Evolutionary conservation across 2,797 vertebrate genomes (phyloP), one percentile per base, ranked within the genome.

Genomic region (Alcedo atthis): DNA sequence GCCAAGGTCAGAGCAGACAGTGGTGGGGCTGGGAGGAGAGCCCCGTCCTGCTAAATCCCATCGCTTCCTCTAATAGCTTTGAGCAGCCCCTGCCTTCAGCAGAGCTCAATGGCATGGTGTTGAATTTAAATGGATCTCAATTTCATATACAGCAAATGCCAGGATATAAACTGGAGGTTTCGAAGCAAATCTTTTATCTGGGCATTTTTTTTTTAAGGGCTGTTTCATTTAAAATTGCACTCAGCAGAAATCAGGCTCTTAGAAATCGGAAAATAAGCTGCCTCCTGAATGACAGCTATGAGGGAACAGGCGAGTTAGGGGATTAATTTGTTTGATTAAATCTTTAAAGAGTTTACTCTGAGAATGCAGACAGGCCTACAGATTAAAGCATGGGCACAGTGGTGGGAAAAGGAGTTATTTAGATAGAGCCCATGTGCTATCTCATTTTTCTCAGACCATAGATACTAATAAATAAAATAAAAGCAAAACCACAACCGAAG

Each of bases 241-340:
- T 94, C 2, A 11, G 87, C 74, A 85, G 89, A 87, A 93, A 91
- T 28, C 1, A 2, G 42, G 59, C 82, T 94, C 80, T 84, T 63
- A 19, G 91, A 81, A 93, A 93, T 73, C 4, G 15, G 87, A 85
- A 95, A 93, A 83, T 87, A 91, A 94, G 91, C 90, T 82, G 78
- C 85, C 74, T 83, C 77, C 81, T 95, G 95, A 95, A 73, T 86
- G 91, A 86, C 91, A 86, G 83, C 87, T 94, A 20, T 0, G 30
- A 74, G 75, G 91, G 68, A 96, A 45, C 1, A 4, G 83, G 58
- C 1, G 2, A 93, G 83, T 76, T 92, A 87, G 67, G 73, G 75
- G 91, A 92, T 96, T 92, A 89, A 94, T 94, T 96, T 95, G 79
- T 93, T 93, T 96, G 88, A 95, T 93, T 95, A 94, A 91, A 95